Base-by-base conservation (phyloP, 2,113 vertebrate species). In the Oophaga pumilio region DNA sequence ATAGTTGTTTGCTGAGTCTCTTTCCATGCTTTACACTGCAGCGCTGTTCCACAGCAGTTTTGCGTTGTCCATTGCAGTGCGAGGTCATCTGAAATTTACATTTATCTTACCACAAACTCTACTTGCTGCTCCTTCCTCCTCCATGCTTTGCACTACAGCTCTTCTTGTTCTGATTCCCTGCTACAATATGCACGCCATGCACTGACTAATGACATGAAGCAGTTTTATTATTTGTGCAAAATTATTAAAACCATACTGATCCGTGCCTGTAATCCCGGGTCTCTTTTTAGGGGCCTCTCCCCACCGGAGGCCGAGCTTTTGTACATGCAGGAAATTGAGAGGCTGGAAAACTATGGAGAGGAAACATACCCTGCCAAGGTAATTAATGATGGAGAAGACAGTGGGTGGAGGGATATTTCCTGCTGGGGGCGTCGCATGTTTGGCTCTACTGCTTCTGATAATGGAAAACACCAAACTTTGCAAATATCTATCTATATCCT, bases 311-410 rank as follows among this genome's bases (percentile, higher is more conserved):
- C 97, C 0, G 98, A 99, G 91, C 95, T 97, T 95, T 91, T 98
- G 28, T 99, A 98, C 92, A 99, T 99, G 97, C 97, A 99, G 92
- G 98, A 99, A 90, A 97, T 98, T 62, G 97, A 99, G 93, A 95
- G 96, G 89, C 97, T 98, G 95, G 98, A 99, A 5, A 98, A 97
- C 60, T 99, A 99, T 10, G 98, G 97, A 8, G 97, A 98, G 88
- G 98, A 99, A 92, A 97, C 94, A 89, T 97, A 97, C 90, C 97
- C 97, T 87, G 98, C 97, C 49, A 99, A 99, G 96, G 98, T 99
- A 89, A 90, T 56, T 17, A 3, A 10, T 62, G 13, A 24, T 9
- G 0, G 26, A 24, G 24, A n/a, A 9, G 26, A 71, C 13, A 20
- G 69, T 4, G 49, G 20, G 33, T 20, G 49, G 6, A 52, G 20